These are phyloP conservation scores for Heliothis subflexa DNA, from an alignment of 1,140 invertebrate species.

Conservation along the genomic window DNA sequence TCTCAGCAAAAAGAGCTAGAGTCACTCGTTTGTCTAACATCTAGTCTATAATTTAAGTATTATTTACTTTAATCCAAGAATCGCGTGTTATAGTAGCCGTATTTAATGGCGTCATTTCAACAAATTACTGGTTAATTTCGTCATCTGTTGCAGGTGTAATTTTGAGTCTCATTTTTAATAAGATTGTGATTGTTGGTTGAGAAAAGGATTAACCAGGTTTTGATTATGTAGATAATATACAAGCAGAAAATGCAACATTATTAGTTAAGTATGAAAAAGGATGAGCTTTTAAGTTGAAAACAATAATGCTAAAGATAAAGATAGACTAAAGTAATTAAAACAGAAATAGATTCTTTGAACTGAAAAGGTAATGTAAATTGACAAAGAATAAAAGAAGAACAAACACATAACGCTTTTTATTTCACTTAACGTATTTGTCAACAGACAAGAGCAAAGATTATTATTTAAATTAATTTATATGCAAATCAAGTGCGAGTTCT, in stretches of 20 bases:
- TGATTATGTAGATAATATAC: too few species aligned
- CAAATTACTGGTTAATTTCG: constrained; percentile 55
- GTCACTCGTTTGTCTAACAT: constrained; percentile 26
- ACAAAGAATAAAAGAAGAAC: neutral
- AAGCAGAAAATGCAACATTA: too few species aligned
- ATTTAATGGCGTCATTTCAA: constrained; percentile 55
- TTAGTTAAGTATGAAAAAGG: too few species aligned
- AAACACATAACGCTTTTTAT: constrained; percentile 17
- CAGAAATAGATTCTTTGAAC: too few species aligned
- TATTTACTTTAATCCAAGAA: constrained; percentile 65
- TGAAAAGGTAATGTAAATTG: neutral
- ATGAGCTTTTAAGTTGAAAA: too few species aligned
- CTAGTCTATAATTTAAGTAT: constrained; percentile 50
- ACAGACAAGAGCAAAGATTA: constrained; percentile 13
- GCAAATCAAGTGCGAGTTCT: constrained; percentile 26
- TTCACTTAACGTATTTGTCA: constrained; percentile 22
- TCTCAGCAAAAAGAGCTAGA: constrained; percentile 18
- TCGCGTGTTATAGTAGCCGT: constrained; percentile 59
- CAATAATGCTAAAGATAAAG: too few species aligned
- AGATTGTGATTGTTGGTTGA: neutral
- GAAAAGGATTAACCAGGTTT: neutral
- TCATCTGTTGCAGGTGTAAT: constrained; percentile 52
- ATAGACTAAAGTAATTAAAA: too few species aligned
- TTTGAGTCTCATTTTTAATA: constrained; percentile 20
- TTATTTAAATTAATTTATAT: constrained; percentile 39